Base-by-base conservation (phyloP, 2,113 vertebrate species). In the Gavialis gangeticus region DNA sequence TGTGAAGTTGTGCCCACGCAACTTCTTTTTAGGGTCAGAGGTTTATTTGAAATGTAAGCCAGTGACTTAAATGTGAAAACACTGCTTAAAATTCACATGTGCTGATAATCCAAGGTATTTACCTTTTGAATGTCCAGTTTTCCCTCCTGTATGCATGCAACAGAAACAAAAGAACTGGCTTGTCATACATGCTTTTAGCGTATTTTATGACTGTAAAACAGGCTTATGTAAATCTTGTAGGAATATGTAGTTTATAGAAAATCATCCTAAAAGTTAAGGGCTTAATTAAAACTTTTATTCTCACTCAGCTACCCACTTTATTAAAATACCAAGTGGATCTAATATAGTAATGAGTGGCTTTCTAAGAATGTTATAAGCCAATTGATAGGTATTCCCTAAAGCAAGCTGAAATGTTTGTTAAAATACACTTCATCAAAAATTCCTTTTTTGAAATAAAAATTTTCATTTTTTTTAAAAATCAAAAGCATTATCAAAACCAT, bases 81-180 rank as follows among this genome's bases (percentile, higher is more conserved):
- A 1, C 11, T 67, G 64, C 30, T 97, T 96, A 94, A 91, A 80
- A 94, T 89, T 63, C 75, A 86, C 93, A 92, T 85, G 89, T 94
- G 58, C 84, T 90, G 59, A 62, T 94, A 92, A 94, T 46, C 10
- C 83, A 67, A 87, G 88, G 79, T 93, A 91, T 95, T 91, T 81
- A 95, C 91, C 94, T 90, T 96, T 96, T 95, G 95, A 95, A 95
- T 96, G 94, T 96, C 96, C 96, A 96, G 93, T 78, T 46, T 84
- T 94, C 91, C 82, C 71, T 96, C 95, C 86, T 96, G 78, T 27
- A 73, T 93, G 37, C 58, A 63, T 79, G 57, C 25, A 83, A 87
- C 57, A 60, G 90, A 91, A 82, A 96, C 85, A 96, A 96, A 89
- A 94, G 30, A 80, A 90, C 60, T 85, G 63, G 58, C 66, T 66